phyloP scores from a whole-genome alignment of 1,140 invertebrate genomes.

The Aphidius ervi region DNA sequence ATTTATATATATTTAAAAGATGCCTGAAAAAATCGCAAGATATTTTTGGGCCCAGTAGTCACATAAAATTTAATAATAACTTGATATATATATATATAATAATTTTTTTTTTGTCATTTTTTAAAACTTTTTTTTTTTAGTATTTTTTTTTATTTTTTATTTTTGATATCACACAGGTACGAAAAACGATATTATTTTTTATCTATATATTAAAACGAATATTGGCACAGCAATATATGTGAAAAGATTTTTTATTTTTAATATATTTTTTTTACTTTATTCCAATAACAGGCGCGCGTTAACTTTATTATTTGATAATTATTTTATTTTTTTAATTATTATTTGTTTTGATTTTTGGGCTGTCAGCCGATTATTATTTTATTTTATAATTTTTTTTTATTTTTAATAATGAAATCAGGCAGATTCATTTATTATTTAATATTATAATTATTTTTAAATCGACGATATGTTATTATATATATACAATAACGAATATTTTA shows the following conservation, averaged over 20 bases:
- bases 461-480: constrained; percentile 15
- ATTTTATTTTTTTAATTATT: constrained; percentile 25
- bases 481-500: neutral
- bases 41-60: constrained; percentile 4
- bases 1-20: too few relatives aligned
- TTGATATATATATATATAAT: constrained; percentile 1
- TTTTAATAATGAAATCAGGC: constrained; percentile 3
- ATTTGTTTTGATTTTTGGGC: constrained; percentile 34
- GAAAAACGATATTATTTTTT: neutral
- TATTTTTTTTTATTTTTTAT: too few relatives aligned
- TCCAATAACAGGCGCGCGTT: neutral
- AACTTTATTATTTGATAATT: neutral
- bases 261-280: neutral
- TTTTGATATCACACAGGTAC: constrained; percentile 1
- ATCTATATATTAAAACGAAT: neutral
- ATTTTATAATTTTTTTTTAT: too few relatives aligned
- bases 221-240: constrained; percentile 5
- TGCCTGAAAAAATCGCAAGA: neutral
- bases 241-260: neutral
- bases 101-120: too few relatives aligned
- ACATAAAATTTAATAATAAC: neutral
- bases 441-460: constrained; percentile 13
- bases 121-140: too few relatives aligned
- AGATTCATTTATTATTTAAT: constrained; percentile 17
- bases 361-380: constrained; percentile 27